phyloP scores from a whole-genome alignment of 2,888 invertebrate genomes.

The Synergus laeviventris region DNA sequence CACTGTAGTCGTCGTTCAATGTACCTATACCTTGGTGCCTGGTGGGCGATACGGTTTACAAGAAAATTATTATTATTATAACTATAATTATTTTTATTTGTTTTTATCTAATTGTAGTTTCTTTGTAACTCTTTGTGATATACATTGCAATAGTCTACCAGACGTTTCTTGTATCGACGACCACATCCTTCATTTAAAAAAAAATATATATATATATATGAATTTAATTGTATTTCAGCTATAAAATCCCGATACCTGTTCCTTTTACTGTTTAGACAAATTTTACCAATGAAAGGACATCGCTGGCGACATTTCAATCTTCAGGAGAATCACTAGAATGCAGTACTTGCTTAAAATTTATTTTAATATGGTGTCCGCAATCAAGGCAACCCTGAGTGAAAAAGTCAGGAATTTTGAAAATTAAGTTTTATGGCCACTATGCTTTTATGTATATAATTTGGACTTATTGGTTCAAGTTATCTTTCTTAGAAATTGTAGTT shows the following conservation, averaged over 20 bases:
- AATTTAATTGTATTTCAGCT: constrained; percentile 38
- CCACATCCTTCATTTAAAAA: constrained; percentile 68
- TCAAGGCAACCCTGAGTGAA: too few relatives aligned
- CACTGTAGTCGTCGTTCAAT: constrained; percentile 54
- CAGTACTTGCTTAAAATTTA: not conserved
- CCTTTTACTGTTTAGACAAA: not conserved
- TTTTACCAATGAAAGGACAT: not conserved
- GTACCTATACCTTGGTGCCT: constrained; percentile 69
- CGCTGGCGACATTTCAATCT: not conserved
- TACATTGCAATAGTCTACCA: constrained; percentile 75
- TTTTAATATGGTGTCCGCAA: too few relatives aligned
- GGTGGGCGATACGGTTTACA: constrained; percentile 66
- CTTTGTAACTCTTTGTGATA: constrained; percentile 76
- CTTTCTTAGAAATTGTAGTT: not conserved
- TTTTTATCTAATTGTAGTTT: constrained; percentile 76
- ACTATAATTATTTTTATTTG: constrained; percentile 72
- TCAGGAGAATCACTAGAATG: not conserved
- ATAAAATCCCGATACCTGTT: constrained; percentile 5
- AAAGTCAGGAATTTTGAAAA: too few relatives aligned
- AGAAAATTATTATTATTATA: constrained; percentile 63
- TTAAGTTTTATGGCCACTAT: too few relatives aligned
- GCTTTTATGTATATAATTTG: too few relatives aligned
- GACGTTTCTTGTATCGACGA: constrained; percentile 72
- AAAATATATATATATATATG: constrained; percentile 61
- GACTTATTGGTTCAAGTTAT: not conserved